Base-by-base conservation (phyloP, 2,113 vertebrate species). In the Oreochromis aureus region DNA sequence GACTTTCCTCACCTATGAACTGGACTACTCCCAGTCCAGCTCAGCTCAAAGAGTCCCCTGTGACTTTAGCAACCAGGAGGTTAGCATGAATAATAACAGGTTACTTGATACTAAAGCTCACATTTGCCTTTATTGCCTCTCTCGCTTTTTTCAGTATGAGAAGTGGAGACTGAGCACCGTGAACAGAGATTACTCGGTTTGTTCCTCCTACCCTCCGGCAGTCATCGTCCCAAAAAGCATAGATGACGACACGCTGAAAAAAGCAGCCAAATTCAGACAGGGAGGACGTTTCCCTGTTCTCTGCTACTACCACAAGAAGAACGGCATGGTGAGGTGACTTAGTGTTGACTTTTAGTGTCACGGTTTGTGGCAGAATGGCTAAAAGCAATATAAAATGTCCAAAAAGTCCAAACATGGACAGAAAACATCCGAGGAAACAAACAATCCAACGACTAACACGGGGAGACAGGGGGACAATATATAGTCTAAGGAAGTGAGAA, bases 281-380 rank as follows among this genome's bases (percentile, higher is more conserved):
- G 97, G 97, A 0, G 97, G 97, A 3, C 93, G 97, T 27, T 98
- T 98, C 86, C 97, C 97, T 0, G 94, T 97, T 6, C 96, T 98
- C 89, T 97, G 97, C 93, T 97, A 97, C 89, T 96, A 96, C 91
- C 97, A 97, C 90, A 73, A 84, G 22, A 95, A 84, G 36, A 97
- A 96, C 0, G 90, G 97, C 84, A 97, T 93, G 41, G 97, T 98
- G 94, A 96, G 97, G 24, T 1, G 61, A 30, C 73, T 36, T 15
- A 3, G 3, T 22, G 7, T 6, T 71, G 41, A 9, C 30, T 0
- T 36, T n/a, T 11, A 63, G 9, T 63, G 18, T 19, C 59, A 63
- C 6, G 3, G 18, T 36, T 63, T 19, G 18, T 69, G 22, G 22
- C 39, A 46, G 13, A 46, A 46, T 73, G 41, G 41, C 41, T 73